Evolutionary conservation across 2,797 vertebrate genomes (phyloP).

Genomic region (Pangasius sanitwongsei): DNA sequence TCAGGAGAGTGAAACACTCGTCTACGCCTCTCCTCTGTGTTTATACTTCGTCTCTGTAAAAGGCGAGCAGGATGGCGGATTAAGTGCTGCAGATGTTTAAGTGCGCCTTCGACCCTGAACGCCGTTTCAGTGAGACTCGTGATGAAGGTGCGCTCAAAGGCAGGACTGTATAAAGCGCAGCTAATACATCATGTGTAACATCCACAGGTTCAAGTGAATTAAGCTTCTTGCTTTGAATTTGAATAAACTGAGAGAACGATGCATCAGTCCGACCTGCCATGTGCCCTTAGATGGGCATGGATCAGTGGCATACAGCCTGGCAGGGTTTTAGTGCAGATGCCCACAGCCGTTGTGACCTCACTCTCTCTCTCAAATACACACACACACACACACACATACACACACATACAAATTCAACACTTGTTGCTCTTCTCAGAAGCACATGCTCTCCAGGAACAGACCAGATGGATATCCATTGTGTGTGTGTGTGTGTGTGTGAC

Average conservation of each 20-base stretch:
- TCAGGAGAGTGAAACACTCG: not conserved
- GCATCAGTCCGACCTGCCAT: not conserved
- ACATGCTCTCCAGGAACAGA: not conserved
- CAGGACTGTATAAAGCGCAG: not conserved
- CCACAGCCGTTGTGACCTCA: not conserved
- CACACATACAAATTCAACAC: not conserved
- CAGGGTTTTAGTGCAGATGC: not conserved
- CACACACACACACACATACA: too few species aligned
- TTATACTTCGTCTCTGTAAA: not conserved
- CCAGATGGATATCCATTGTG: constrained; percentile 1
- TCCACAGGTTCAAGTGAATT: not conserved
- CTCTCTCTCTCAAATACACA: not conserved
- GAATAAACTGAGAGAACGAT: not conserved
- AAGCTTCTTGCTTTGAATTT: not conserved
- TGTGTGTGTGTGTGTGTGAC: not conserved
- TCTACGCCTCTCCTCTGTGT: not conserved
- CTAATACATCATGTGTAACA: too few species aligned
- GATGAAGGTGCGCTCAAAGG: not conserved
- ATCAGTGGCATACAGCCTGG: not conserved
- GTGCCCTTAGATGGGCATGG: constrained; percentile 13
- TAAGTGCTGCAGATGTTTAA: constrained; percentile 5
- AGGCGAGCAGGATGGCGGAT: not conserved
- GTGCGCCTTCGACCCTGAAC: not conserved
- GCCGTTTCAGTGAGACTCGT: not conserved
- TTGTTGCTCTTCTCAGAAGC: not conserved